These are phyloP conservation scores for Montipora capricornis DNA, from an alignment of 64 coral and sea anemone species.

Conservation along the genomic window DNA sequence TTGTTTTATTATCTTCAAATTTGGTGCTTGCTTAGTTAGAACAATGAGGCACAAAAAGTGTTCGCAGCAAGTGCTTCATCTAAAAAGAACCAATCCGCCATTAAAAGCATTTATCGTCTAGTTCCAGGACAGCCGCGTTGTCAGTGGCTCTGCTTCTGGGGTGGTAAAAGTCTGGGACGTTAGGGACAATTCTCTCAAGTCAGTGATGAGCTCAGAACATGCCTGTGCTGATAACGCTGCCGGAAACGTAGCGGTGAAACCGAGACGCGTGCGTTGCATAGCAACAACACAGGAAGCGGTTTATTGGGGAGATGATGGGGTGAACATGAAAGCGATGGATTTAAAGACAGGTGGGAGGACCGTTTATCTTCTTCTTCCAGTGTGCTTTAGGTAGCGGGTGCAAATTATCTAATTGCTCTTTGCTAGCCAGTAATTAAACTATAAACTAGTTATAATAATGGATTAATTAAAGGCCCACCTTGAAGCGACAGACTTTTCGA, in stretches of 20 bases:
- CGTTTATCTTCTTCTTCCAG: too few species aligned
- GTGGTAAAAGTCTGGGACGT: constrained; percentile 98
- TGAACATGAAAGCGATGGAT: constrained; percentile 93
- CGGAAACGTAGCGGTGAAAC: constrained; percentile 49
- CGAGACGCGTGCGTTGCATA: constrained; percentile 81
- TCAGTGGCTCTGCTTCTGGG: constrained; percentile 86
- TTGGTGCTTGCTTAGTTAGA: too few species aligned
- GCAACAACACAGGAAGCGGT: constrained; percentile 80
- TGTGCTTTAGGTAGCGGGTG: too few species aligned
- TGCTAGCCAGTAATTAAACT: too few species aligned
- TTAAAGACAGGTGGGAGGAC: constrained; percentile 67
- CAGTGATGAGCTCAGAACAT: constrained; percentile 79
- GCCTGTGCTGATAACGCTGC: neutral
- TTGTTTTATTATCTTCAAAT: too few species aligned
- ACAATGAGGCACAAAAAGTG: neutral
- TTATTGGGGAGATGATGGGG: constrained; percentile 98
- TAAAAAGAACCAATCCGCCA: neutral
- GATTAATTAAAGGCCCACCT: too few species aligned
- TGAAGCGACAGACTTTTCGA: too few species aligned
- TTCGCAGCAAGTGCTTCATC: neutral
- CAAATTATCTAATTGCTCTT: too few species aligned
- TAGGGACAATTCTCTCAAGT: constrained; percentile 74
- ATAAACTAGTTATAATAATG: too few species aligned
- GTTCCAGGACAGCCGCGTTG: constrained; percentile 81
- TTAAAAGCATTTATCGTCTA: neutral